Conservation (phyloP, 2,797 vertebrate genomes). For the Darevskia nairensis region DNA sequence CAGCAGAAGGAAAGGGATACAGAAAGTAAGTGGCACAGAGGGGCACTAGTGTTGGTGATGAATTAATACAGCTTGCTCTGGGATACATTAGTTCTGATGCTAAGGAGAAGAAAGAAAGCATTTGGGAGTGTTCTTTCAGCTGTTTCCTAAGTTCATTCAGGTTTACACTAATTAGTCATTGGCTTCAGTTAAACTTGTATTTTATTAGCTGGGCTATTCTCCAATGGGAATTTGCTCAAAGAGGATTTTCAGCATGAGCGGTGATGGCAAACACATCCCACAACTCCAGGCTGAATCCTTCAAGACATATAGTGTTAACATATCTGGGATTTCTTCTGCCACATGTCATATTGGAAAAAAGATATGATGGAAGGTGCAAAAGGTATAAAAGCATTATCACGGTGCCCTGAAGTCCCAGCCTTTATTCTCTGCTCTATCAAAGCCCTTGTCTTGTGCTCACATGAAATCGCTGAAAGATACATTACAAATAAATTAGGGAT, state of each 20-base stretch:
- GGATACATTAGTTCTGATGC: conserved; percentile 39
- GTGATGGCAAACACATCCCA: background rate
- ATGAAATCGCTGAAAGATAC: background rate
- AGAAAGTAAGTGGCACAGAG: background rate
- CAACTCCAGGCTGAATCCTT: background rate
- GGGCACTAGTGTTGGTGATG: background rate
- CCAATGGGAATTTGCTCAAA: conserved; percentile 32
- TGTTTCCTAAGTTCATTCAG: conserved; percentile 31
- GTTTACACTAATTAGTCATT: conserved; percentile 53
- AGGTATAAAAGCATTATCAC: background rate
- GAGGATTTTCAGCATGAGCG: conserved; percentile 30
- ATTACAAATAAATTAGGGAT: background rate
- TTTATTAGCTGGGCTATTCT: conserved; percentile 30
- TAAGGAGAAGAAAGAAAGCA: conserved; percentile 35
- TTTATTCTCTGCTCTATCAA: conserved; percentile 11
- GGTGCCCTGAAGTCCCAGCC: background rate
- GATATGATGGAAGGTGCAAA: background rate
- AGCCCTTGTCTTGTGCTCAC: background rate
- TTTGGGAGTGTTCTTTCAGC: conserved; percentile 7
- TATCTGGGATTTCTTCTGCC: background rate
- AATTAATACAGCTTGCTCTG: background rate
- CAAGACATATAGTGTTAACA: background rate
- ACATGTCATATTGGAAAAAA: background rate
- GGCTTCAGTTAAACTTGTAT: conserved; percentile 26
- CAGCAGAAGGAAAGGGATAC: background rate